Evolutionary conservation across 1,140 invertebrate genomes (phyloP), one percentile per base, ranked within the genome.

Genomic region (silkworm (Bombyx mori)): DNA sequence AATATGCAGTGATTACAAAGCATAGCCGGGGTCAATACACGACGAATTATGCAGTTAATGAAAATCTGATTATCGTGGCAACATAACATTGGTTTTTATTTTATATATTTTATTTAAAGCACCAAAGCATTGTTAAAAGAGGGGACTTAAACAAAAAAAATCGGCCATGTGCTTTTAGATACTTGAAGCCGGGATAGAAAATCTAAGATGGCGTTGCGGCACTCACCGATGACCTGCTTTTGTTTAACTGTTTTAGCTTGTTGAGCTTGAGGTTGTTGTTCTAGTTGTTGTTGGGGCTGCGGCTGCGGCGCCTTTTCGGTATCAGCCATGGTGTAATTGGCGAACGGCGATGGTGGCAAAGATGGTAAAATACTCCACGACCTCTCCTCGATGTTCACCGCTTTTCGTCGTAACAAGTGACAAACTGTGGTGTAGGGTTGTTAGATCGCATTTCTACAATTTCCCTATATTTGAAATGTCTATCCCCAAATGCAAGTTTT

Each of bases 271-370:
- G 77, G 75, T 49, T 84, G 76, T 62, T 69, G 66, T 64, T 73
- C 68, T 63, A 71, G 70, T 65, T 73, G 70, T 68, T 76, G 79
- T 73, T 79, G 81, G 66, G 79, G 81, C 79, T 83, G 82, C 80
- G 79, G 76, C 79, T 86, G 83, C 74, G 84, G 82, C 77, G 85
- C 80, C 79, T 86, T 84, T 78, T 88, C 87, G 83, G 84, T 85
- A 82, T 88, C 87, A 85, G 86, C 84, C 87, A 88, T 88, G 87
- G 82, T 88, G 86, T 88, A 87, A 82, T 86, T 87, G 86, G 84
- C 84, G 84, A 86, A 85, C 82, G 86, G 84, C 84, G 83, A 88
- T 84, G 86, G 84, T 88, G 86, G 82, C 75, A 77, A 88, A 49
- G 84, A 86, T 87, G 86, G 82, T 87, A 88, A 86, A 85, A 79